These are phyloP conservation scores for Ondatra zibethicus DNA, from an alignment of 2,113 vertebrate genomes.

Conservation along the genomic window DNA sequence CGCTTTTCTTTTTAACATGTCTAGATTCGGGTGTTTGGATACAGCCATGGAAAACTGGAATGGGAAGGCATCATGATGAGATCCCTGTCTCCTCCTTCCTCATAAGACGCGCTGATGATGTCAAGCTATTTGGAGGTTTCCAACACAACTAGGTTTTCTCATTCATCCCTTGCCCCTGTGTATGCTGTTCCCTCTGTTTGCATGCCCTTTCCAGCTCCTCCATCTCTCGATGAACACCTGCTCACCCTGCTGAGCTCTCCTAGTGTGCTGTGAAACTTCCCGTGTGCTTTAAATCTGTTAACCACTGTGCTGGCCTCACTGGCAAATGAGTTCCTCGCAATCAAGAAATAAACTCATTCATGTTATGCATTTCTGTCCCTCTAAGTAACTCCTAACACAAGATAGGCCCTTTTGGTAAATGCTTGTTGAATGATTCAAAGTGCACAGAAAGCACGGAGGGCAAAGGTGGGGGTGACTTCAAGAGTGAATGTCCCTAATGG, in stretches of 20 bases:
- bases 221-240: neutral
- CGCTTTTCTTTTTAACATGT: neutral
- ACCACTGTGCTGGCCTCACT: neutral
- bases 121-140: neutral
- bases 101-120: neutral
- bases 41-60: neutral
- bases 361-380: neutral
- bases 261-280: neutral
- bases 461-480: neutral
- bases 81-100: neutral
- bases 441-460: neutral
- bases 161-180: neutral
- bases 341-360: neutral
- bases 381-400: neutral
- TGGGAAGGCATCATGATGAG: neutral
- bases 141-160: neutral
- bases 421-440: neutral
- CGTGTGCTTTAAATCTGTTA: neutral
- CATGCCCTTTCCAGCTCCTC: neutral
- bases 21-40: neutral
- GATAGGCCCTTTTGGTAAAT: neutral
- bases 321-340: conserved; percentile 19
- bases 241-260: neutral
- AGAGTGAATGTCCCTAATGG: neutral
- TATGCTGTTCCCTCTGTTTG: neutral